These are phyloP conservation scores for Orchesellides sinensis DNA, from an alignment of 2,888 invertebrate genomes.

Conservation along the genomic window DNA sequence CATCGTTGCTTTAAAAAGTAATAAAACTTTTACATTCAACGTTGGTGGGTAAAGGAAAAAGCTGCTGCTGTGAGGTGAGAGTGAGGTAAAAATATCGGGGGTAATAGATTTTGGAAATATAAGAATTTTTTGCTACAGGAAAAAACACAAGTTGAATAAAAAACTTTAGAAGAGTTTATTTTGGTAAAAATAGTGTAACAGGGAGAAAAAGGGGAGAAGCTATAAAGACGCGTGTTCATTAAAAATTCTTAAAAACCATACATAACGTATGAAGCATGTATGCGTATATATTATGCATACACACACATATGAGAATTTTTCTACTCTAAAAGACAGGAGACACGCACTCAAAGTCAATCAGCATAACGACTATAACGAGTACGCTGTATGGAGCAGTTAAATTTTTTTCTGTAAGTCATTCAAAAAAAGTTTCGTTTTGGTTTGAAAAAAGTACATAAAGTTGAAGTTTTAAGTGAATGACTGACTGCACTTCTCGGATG, in stretches of 20 bases:
- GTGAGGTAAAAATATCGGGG: neutral
- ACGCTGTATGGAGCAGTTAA: neutral
- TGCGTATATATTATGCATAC: neutral
- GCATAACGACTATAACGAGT: no score
- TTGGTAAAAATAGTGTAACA: slow-evolving; percentile 11
- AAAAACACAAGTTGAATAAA: no score
- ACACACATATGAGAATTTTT: slow-evolving; percentile 1
- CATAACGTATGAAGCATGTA: neutral
- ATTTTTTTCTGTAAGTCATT: neutral
- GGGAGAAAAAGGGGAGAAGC: slow-evolving; percentile 16
- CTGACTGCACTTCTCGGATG: neutral
- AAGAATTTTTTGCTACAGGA: neutral
- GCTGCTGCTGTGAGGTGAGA: neutral
- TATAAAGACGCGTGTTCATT: slow-evolving; percentile 42
- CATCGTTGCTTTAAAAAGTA: neutral
- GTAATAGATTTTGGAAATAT: slow-evolving; percentile 33
- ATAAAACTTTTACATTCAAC: neutral
- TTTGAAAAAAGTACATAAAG: slow-evolving; percentile 19
- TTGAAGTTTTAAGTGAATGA: slow-evolving; percentile 36
- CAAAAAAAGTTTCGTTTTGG: slow-evolving; percentile 23
- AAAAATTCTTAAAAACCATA: slow-evolving; percentile 21
- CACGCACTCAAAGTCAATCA: slow-evolving; percentile 57
- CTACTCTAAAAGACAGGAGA: slow-evolving; percentile 17
- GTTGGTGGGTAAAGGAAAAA: neutral
- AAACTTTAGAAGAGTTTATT: no score